Percentiles rank a stretch among this genome's conserved stretches.
Evolutionary conservation across 2,888 invertebrate genomes (phyloP).

Genomic region (Bursaphelenchus okinawaensis): DNA sequence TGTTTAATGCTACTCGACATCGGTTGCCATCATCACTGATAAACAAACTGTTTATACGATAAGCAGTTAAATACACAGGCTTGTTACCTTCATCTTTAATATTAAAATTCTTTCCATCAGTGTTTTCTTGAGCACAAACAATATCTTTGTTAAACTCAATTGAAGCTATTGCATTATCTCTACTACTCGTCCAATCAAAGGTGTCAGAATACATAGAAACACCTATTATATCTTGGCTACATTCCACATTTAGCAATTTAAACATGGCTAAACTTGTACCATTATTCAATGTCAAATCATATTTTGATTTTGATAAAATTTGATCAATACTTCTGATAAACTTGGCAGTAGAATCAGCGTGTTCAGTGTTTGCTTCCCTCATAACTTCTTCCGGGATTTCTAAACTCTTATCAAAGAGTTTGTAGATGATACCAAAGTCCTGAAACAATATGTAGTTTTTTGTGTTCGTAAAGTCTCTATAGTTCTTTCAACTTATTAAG

Average conservation of each 20-base stretch:
- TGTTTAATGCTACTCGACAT: background rate
- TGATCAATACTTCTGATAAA: background rate
- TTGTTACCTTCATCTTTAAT: no score
- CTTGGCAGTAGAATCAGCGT: background rate
- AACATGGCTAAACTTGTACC: slow-evolving; percentile 1
- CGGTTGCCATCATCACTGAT: background rate
- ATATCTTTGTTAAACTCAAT: slow-evolving; percentile 3
- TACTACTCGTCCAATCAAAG: background rate
- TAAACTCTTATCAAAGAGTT: background rate
- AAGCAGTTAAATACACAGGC: slow-evolving; percentile 6
- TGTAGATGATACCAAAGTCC: background rate
- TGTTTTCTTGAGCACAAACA: slow-evolving; percentile 1
- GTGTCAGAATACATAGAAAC: background rate
- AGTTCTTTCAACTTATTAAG: no score
- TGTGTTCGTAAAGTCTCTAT: no score
- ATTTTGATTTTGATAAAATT: background rate
- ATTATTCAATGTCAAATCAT: background rate
- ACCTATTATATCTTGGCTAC: background rate
- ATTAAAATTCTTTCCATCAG: no score
- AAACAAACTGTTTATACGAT: slow-evolving; percentile 8
- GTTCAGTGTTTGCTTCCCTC: background rate
- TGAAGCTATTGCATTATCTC: background rate
- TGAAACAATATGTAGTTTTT: no score
- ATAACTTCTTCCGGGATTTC: background rate
- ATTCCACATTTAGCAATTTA: background rate